These are phyloP conservation scores for Meloe dianella DNA, from an alignment of 2,888 invertebrate species.

Conservation along the genomic window DNA sequence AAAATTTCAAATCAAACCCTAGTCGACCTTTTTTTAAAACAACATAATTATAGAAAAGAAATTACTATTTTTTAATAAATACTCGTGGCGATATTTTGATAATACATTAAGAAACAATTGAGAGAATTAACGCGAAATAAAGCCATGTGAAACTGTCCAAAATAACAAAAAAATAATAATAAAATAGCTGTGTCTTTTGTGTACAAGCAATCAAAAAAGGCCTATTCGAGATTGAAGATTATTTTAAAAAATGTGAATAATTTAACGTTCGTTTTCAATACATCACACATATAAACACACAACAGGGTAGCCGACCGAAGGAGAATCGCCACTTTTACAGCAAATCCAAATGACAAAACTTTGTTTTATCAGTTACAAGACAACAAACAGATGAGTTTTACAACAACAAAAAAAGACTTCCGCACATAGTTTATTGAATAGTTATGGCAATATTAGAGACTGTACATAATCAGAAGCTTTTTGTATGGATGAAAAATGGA, in stretches of 20 bases:
- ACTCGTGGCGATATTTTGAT: constrained; percentile 51
- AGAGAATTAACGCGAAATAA: constrained; percentile 29
- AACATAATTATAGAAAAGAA: constrained; percentile 51
- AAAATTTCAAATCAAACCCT: constrained; percentile 57
- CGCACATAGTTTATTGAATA: constrained; percentile 53
- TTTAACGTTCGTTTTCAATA: not conserved
- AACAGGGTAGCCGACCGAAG: constrained; percentile 51
- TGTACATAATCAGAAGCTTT: constrained; percentile 60
- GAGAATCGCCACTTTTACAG: constrained; percentile 35
- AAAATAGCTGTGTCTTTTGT: constrained; percentile 44
- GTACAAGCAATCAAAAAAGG: constrained; percentile 56
- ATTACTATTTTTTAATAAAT: constrained; percentile 54
- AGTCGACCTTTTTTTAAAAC: constrained; percentile 55
- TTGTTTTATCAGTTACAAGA: not conserved
- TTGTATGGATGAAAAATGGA: constrained; percentile 52
- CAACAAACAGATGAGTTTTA: not conserved
- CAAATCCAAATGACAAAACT: constrained; percentile 26
- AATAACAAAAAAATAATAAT: no score
- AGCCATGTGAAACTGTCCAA: constrained; percentile 55
- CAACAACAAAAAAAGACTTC: constrained; percentile 38
- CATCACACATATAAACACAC: not conserved
- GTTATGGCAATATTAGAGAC: constrained; percentile 55
- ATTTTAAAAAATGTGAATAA: constrained; percentile 19
- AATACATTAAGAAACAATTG: constrained; percentile 32
- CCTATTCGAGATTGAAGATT: constrained; percentile 46